Evolutionary conservation across 2,888 invertebrate genomes (phyloP), one percentile per base, ranked within the genome.

Genomic region (Deroplatys truncata): DNA sequence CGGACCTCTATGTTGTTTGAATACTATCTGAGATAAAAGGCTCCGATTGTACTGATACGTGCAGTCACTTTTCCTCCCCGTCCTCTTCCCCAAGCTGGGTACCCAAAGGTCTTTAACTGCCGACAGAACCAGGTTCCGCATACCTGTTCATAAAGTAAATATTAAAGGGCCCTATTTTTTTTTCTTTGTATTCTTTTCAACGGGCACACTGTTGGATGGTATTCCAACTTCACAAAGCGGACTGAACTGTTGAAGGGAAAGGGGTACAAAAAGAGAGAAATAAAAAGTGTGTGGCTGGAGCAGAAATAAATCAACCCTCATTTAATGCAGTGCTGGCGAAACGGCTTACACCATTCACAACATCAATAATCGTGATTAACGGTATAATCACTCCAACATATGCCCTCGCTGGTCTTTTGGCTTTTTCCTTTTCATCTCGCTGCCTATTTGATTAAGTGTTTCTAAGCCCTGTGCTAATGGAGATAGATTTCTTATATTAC

Each of bases 361-460:
- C 85, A 85, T 43, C 85, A 85, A 43, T 85, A 85, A 85, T 85
- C 85, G 28, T 85, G 85, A 85, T 85, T 43, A 85, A 85, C 85
- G 35, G 43, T 85, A 28, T 85, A 85, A 85, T 85, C 85, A 49
- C 85, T 20, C 25, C 56, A 72, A 25, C 56, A 72, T 72, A 72
- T 72, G 56, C 56, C 25, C 56, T 7, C 56, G 5, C 56, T 72
- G 56, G 25, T 25, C 56, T 72, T 72, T 72, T 72, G 56, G 56
- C 56, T 72, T 4, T 72, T 72, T 72, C 56, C 56, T 72, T 72
- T 72, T 72, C 56, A 72, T 16, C 56, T 72, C 43, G 13, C 43
- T 43, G 43, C 10, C 56, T 72, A 25, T 72, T 72, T 72, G 56
- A 72, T 72, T 72, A 72, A 72, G 56, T 72, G 56, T 72, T 72